Percentiles rank a stretch among this genome's conserved stretches.
phyloP scores from a whole-genome alignment of 2,888 invertebrate species.

The Cerastoderma edule region DNA sequence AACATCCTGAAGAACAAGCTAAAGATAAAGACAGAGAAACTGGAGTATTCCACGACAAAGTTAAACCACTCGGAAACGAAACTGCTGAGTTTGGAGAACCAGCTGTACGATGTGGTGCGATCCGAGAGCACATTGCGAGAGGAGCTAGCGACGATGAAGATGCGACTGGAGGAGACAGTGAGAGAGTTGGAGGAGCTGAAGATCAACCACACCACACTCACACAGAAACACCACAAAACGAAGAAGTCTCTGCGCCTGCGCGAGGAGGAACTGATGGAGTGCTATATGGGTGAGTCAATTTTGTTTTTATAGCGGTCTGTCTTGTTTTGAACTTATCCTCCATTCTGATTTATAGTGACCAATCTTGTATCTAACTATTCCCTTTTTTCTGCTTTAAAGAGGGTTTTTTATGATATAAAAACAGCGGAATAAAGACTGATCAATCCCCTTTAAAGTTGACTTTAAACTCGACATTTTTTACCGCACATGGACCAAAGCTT shows the following conservation, averaged over 20 bases:
- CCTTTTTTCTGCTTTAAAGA: constrained; percentile 13
- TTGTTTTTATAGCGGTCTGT: not conserved
- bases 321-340: not conserved
- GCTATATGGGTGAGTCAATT: constrained; percentile 70
- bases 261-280: constrained; percentile 73
- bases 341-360: not conserved
- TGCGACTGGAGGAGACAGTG: constrained; percentile 60
- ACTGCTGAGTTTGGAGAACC: constrained; percentile 57
- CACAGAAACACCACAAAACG: constrained; percentile 54
- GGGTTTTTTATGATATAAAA: no score
- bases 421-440: no score
- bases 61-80: constrained; percentile 59
- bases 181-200: constrained; percentile 49
- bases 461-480: no score
- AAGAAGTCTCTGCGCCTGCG: constrained; percentile 62
- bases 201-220: constrained; percentile 64
- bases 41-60: constrained; percentile 60
- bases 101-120: constrained; percentile 66
- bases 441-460: no score
- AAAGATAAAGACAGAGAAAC: constrained; percentile 68
- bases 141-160: constrained; percentile 66
- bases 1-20: constrained; percentile 76
- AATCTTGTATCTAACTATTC: not conserved
- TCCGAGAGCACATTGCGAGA: constrained; percentile 74
- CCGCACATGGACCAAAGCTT: no score